phyloP scores from a whole-genome alignment of 2,797 vertebrate genomes.

The Phalanger gymnotis region DNA sequence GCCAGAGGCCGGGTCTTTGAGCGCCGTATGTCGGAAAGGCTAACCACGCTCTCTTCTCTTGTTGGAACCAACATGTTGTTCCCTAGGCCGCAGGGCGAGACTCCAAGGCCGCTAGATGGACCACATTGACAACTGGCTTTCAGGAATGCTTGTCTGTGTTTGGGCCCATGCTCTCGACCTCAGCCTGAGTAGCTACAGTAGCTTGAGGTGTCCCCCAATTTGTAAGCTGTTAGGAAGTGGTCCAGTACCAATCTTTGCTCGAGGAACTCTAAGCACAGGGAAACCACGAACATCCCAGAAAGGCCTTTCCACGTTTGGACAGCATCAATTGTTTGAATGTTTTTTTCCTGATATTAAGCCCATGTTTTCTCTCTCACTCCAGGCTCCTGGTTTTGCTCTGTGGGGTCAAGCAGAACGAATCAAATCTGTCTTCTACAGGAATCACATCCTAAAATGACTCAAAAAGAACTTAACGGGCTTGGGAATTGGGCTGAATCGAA shows the following conservation, averaged over 20 bases:
- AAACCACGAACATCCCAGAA: background rate
- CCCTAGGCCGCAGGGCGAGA: conserved; percentile 12
- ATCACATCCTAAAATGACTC: background rate
- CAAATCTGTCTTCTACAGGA: background rate
- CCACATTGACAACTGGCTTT: no score
- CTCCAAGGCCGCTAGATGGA: background rate
- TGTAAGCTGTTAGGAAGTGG: background rate
- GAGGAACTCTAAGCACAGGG: background rate
- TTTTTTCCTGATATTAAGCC: background rate
- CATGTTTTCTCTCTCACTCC: background rate
- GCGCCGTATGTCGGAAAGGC: background rate
- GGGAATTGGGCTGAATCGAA: background rate
- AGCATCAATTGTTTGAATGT: background rate
- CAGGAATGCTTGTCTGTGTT: background rate
- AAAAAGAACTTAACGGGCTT: background rate
- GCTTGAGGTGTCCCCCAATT: background rate
- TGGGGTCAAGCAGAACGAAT: background rate
- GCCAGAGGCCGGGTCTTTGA: conserved; percentile 39
- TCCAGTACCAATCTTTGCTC: background rate
- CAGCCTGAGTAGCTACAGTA: background rate
- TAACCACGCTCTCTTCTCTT: background rate
- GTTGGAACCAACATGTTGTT: background rate
- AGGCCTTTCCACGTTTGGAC: background rate
- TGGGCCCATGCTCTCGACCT: background rate
- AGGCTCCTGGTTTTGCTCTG: background rate